Conservation (phyloP, 2,888 invertebrate species). For the Seira ritae region DNA sequence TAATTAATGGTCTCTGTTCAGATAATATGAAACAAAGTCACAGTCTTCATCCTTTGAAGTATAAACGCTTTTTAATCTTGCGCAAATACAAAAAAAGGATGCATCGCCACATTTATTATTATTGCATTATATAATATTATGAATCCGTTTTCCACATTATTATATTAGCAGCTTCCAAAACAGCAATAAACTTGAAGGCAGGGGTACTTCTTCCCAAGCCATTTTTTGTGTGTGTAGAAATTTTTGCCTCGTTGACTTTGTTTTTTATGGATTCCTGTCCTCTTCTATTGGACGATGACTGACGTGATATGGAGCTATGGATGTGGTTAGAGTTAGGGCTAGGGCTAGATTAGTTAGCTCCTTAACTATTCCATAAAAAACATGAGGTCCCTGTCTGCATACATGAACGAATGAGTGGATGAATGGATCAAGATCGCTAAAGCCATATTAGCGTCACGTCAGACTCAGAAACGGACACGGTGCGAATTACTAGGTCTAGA, state of each 20-base stretch:
- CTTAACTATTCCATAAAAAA: neutral
- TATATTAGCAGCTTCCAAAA: neutral
- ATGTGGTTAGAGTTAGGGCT: no score
- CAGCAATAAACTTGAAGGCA: neutral
- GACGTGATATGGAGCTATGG: neutral
- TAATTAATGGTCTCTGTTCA: conserved; percentile 52
- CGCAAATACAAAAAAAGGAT: conserved; percentile 33
- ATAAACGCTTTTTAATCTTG: neutral
- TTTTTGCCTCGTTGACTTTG: neutral
- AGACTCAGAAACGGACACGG: no score
- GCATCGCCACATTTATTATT: conserved; percentile 34
- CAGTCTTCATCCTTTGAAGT: neutral
- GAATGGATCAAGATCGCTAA: conserved; percentile 59
- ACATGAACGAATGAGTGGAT: conserved; percentile 58
- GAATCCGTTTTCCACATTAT: conserved; percentile 37
- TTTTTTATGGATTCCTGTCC: neutral
- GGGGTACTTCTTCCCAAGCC: neutral
- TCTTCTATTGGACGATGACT: no score
- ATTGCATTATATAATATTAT: no score
- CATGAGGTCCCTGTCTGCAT: no score
- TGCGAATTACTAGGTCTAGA: conserved; percentile 59
- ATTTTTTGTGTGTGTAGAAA: no score
- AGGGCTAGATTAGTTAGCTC: no score
- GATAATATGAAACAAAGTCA: conserved; percentile 1
- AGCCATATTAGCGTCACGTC: no score